phyloP scores from a whole-genome alignment of 92 coral and sea anemone genomes.

The Epizoanthus stellaris region DNA sequence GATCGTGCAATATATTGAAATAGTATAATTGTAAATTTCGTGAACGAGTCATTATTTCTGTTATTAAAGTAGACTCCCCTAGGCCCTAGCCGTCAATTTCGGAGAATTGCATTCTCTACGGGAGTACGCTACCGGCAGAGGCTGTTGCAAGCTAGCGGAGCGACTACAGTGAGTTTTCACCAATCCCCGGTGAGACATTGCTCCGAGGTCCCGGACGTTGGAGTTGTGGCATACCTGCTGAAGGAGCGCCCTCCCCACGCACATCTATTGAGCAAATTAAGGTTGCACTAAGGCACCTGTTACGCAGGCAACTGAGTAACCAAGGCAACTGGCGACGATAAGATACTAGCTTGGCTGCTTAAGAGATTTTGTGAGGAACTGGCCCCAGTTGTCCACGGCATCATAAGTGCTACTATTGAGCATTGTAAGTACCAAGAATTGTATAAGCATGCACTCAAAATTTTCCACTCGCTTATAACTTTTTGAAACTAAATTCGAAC shows the following conservation, averaged over 20 bases:
- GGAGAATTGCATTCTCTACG: no score
- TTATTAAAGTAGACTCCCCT: no score
- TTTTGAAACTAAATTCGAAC: no score
- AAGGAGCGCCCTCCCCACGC: constrained; percentile 23
- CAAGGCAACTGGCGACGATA: constrained; percentile 23
- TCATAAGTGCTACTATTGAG: constrained; percentile 21
- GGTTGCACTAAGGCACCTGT: constrained; percentile 1
- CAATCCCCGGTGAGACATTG: no score
- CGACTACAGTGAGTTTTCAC: no score
- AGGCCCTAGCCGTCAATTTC: no score
- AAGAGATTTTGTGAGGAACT: constrained; percentile 12
- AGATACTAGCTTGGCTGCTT: constrained; percentile 32
- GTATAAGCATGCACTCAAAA: constrained; percentile 22
- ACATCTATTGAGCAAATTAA: constrained; percentile 7
- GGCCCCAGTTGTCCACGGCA: constrained; percentile 30
- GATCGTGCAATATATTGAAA: no score
- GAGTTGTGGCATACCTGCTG: not conserved
- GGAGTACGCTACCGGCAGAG: not conserved
- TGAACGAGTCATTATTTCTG: no score
- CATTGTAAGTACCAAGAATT: constrained; percentile 33
- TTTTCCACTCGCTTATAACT: no score
- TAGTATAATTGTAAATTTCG: no score
- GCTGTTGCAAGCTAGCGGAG: not conserved
- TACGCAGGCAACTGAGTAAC: constrained; percentile 9
- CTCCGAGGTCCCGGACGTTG: no score